phyloP scores from a whole-genome alignment of 2,113 vertebrate species.

The Hippocampus comes region DNA sequence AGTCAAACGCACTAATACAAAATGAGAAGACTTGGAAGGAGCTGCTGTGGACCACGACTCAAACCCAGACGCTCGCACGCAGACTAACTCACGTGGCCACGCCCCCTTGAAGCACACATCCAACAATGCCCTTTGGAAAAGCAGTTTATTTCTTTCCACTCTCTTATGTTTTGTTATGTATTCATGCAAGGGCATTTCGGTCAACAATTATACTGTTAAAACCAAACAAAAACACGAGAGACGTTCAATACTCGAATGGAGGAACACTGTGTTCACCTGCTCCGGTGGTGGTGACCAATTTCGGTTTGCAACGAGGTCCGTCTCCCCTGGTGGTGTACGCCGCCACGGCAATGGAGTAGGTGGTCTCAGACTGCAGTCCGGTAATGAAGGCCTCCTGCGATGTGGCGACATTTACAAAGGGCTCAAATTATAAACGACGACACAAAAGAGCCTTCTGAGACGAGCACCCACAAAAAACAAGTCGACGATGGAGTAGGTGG shows the following conservation, averaged over 20 bases:
- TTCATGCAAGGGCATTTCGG: too few relatives aligned
- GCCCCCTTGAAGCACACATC: too few relatives aligned
- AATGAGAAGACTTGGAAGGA: too few relatives aligned
- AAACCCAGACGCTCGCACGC: too few relatives aligned
- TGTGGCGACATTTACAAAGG: conserved; percentile 28
- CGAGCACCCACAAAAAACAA: conserved; percentile 27
- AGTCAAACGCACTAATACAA: too few relatives aligned
- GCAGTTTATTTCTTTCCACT: too few relatives aligned
- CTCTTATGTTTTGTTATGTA: too few relatives aligned
- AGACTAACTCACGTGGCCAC: too few relatives aligned
- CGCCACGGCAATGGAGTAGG: conserved; percentile 91
- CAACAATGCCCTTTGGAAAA: too few relatives aligned
- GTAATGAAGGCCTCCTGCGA: conserved; percentile 87
- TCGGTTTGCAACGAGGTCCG: conserved; percentile 93
- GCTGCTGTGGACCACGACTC: too few relatives aligned
- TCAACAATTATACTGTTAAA: too few relatives aligned
- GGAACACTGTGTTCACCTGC: conserved; percentile 73
- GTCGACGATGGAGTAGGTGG: conserved; percentile 83
- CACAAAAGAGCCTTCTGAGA: conserved; percentile 27
- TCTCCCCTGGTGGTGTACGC: conserved; percentile 97
- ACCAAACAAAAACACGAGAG: not conserved
- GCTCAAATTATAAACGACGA: not conserved
- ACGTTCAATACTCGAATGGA: not conserved
- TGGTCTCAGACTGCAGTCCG: conserved; percentile 89
- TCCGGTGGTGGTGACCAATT: conserved; percentile 90